phyloP scores from a whole-genome alignment of 2,888 invertebrate genomes.

The Carpatolechia fugitivella region DNA sequence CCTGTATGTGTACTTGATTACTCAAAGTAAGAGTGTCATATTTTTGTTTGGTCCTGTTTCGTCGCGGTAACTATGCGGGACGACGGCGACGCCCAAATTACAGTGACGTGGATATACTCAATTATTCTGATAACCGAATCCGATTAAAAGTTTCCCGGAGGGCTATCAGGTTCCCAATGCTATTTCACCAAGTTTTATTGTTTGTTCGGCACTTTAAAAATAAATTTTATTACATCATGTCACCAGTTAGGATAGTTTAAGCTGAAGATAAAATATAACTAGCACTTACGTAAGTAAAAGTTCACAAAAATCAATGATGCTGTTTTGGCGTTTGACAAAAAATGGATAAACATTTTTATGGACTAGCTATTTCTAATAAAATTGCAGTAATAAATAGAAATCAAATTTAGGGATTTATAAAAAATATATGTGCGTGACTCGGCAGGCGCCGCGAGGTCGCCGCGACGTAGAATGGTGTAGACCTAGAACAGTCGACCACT shows the following conservation, averaged over 20 bases:
- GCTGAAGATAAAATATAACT: too few species aligned
- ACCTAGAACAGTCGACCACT: slow-evolving; percentile 57
- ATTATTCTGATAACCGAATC: slow-evolving; percentile 4
- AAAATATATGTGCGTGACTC: slow-evolving; percentile 75
- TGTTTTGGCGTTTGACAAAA: too few species aligned
- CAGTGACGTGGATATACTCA: slow-evolving; percentile 3
- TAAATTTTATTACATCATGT: too few species aligned
- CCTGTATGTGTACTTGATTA: slow-evolving; percentile 41
- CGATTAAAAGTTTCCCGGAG: background rate
- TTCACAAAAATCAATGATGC: too few species aligned
- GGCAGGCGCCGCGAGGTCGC: slow-evolving; percentile 75
- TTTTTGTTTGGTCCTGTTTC: slow-evolving; percentile 40
- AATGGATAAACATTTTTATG: too few species aligned
- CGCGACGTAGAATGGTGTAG: slow-evolving; percentile 64
- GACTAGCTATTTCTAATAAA: slow-evolving; percentile 8
- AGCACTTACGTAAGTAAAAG: too few species aligned
- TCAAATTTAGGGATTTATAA: slow-evolving; percentile 61
- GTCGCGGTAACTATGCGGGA: slow-evolving; percentile 7
- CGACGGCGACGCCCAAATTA: slow-evolving; percentile 18
- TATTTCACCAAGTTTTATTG: background rate
- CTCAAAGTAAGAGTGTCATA: slow-evolving; percentile 54
- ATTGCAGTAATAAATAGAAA: slow-evolving; percentile 40
- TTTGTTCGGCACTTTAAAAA: too few species aligned
- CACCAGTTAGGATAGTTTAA: too few species aligned
- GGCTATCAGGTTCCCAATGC: background rate